These are phyloP conservation scores for Triplophysa siluroides DNA, from an alignment of 2,113 vertebrate genomes.

Conservation along the genomic window DNA sequence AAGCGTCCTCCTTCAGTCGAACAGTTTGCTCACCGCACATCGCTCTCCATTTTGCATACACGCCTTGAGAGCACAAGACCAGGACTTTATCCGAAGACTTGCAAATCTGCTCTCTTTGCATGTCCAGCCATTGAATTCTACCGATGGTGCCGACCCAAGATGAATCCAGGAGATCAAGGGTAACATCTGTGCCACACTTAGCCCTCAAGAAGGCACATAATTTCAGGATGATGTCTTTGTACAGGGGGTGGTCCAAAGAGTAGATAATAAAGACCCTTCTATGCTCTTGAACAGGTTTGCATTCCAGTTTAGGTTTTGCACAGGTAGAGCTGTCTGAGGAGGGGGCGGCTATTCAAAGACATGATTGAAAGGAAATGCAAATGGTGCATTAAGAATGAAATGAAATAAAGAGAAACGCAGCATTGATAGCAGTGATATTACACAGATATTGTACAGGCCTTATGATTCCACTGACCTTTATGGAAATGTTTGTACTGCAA, in stretches of 20 bases:
- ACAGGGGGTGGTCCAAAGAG: slow-evolving; percentile 87
- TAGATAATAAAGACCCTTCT: slow-evolving; percentile 87
- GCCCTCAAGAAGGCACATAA: slow-evolving; percentile 84
- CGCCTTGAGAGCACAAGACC: slow-evolving; percentile 87
- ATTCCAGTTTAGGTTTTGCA: slow-evolving; percentile 10
- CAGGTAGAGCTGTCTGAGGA: slow-evolving; percentile 46
- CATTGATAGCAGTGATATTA: not conserved
- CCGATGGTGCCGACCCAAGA: slow-evolving; percentile 80
- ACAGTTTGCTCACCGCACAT: slow-evolving; percentile 77
- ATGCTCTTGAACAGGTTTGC: slow-evolving; percentile 44
- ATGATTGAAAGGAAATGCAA: not conserved
- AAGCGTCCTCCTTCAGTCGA: slow-evolving; percentile 77
- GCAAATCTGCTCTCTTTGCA: slow-evolving; percentile 81
- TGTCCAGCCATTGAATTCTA: slow-evolving; percentile 83
- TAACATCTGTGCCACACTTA: slow-evolving; percentile 84
- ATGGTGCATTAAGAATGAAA: not conserved
- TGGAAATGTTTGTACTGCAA: slow-evolving; percentile 31
- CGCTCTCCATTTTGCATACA: slow-evolving; percentile 89
- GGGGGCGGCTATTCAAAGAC: slow-evolving; percentile 13
- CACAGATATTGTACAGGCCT: not conserved
- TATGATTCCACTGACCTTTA: slow-evolving; percentile 27
- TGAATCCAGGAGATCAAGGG: slow-evolving; percentile 85
- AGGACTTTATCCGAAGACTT: slow-evolving; percentile 84
- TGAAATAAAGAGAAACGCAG: not conserved
- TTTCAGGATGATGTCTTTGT: slow-evolving; percentile 85